phyloP scores from a whole-genome alignment of 2,797 vertebrate genomes.

The Trachurus trachurus region DNA sequence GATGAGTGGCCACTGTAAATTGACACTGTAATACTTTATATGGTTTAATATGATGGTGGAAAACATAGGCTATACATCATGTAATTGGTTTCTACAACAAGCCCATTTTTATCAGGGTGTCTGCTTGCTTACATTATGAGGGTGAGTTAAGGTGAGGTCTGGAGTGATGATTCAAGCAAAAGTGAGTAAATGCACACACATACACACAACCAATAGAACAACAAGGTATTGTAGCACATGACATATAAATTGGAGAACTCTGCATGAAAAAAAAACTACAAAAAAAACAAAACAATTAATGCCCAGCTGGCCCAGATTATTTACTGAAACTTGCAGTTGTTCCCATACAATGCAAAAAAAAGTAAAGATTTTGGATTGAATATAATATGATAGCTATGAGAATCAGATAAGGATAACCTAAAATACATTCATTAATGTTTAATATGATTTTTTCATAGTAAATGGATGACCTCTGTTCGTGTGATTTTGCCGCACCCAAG shows the following conservation, averaged over 20 bases:
- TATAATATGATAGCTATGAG: too few species aligned
- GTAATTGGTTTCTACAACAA: neutral
- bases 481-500: constrained; percentile 58
- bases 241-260: neutral
- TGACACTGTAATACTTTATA: neutral
- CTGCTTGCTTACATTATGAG: neutral
- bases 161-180: neutral
- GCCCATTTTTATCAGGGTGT: neutral
- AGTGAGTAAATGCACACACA: neutral
- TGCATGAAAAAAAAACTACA: neutral
- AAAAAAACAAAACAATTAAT: neutral
- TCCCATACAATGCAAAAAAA: too few species aligned
- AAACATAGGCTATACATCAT: neutral
- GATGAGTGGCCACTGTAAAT: neutral
- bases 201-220: neutral
- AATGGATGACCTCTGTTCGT: neutral
- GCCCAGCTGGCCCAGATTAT: neutral
- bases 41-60: constrained; percentile 6
- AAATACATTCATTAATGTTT: neutral
- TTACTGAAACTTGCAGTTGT: neutral
- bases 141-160: neutral
- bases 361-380: too few species aligned
- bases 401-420: neutral
- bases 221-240: neutral
- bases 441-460: neutral